Conservation (phyloP, 1,140 invertebrate genomes). For the Pinna nobilis region DNA sequence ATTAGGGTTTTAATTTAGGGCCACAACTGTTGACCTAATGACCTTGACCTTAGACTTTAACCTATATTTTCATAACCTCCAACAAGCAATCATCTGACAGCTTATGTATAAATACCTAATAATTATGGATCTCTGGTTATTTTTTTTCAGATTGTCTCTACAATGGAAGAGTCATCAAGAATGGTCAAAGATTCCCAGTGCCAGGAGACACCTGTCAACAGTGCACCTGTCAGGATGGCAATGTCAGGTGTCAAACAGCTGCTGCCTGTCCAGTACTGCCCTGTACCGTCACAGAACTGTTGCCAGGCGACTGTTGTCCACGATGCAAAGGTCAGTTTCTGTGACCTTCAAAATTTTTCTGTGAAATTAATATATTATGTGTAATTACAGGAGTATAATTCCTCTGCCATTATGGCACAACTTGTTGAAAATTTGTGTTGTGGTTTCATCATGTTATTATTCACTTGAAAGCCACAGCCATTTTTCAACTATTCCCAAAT, state of each 20-base stretch:
- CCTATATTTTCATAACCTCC: neutral
- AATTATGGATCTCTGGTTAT: neutral
- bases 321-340: constrained; percentile 61
- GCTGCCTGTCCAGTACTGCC: constrained; percentile 54
- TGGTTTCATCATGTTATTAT: no score
- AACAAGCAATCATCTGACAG: no score
- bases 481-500: no score
- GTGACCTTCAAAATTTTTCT: no score
- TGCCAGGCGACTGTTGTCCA: constrained; percentile 64
- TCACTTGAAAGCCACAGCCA: no score
- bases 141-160: constrained; percentile 60
- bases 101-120: neutral
- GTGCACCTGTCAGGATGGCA: constrained; percentile 64
- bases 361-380: neutral
- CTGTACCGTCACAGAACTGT: constrained; percentile 57
- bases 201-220: constrained; percentile 55
- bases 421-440: no score
- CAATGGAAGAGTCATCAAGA: constrained; percentile 51
- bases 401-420: no score
- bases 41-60: no score
- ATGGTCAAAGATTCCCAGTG: constrained; percentile 55
- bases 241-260: constrained; percentile 55
- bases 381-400: neutral
- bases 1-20: no score
- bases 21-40: no score